A percentile compares a stretch with the other conserved stretches of the same genome.
phyloP scores from a whole-genome alignment of 2,797 vertebrate species.

The Arrhamphus sclerolepis region DNA sequence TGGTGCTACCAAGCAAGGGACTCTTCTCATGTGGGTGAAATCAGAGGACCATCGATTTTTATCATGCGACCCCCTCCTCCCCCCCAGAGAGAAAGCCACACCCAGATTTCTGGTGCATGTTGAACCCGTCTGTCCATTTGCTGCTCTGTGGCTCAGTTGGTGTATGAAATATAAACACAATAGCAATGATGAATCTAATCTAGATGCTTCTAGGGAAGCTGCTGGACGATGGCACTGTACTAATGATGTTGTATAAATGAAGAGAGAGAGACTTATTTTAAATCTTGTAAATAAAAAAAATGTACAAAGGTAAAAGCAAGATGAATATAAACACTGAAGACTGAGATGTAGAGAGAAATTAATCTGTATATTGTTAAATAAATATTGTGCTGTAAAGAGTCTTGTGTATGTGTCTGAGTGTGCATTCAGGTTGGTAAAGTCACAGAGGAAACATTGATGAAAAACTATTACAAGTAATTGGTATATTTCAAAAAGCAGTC shows the following conservation, averaged over 20 bases:
- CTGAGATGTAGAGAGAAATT: constrained; percentile 83
- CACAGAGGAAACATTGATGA: too few species aligned
- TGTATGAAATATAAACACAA: constrained; percentile 65
- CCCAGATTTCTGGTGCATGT: constrained; percentile 76
- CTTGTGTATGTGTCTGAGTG: constrained; percentile 4
- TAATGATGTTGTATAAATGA: constrained; percentile 94
- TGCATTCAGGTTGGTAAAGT: too few species aligned
- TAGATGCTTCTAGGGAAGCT: constrained; percentile 56
- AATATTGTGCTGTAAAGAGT: constrained; percentile 88
- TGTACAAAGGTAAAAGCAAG: constrained; percentile 87
- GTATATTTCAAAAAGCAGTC: too few species aligned
- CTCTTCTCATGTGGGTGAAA: constrained; percentile 28
- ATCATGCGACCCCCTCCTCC: constrained; percentile 32
- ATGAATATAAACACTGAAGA: constrained; percentile 72
- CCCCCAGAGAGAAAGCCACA: constrained; percentile 65
- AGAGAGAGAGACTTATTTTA: constrained; percentile 92
- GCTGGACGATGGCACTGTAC: constrained; percentile 87
- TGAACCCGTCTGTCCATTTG: constrained; percentile 77
- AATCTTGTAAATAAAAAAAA: constrained; percentile 95
- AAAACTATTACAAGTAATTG: too few species aligned
- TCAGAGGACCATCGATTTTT: constrained; percentile 37
- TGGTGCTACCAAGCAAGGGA: constrained; percentile 45
- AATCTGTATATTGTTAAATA: constrained; percentile 95
- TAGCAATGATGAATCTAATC: constrained; percentile 50
- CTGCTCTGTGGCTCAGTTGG: constrained; percentile 84